These are phyloP conservation scores for Caenorhabditis sp. DNA, from an alignment of 2,888 invertebrate genomes.

Conservation along the genomic window DNA sequence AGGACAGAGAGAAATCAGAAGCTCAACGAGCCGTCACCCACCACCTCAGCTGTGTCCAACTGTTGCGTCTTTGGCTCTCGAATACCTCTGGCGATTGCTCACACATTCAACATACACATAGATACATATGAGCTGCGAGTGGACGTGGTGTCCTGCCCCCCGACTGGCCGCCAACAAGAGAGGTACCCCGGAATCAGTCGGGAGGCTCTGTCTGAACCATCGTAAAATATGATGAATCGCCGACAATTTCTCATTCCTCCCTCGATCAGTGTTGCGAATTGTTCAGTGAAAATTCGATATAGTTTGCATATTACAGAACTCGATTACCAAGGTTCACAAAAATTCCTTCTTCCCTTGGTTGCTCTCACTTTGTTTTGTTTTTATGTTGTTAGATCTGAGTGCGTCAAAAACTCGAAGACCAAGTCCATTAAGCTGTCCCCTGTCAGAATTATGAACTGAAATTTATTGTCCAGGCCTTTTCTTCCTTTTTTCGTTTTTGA, in stretches of 20 bases:
- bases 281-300: not conserved
- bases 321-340: not conserved
- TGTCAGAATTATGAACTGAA: not conserved
- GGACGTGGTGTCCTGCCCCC: constrained; percentile 34
- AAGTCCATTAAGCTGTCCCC: not conserved
- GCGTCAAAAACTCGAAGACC: not conserved
- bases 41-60: constrained; percentile 51
- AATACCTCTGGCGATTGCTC: constrained; percentile 24
- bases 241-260: not conserved
- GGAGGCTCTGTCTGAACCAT: not conserved
- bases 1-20: constrained; percentile 45
- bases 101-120: constrained; percentile 56
- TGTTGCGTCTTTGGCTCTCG: constrained; percentile 41
- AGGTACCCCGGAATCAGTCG: not conserved
- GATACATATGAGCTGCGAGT: constrained; percentile 36
- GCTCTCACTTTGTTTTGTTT: not conserved
- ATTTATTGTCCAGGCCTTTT: not conserved
- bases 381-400: not conserved
- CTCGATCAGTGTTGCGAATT: not conserved
- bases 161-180: not conserved
- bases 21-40: constrained; percentile 54
- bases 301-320: not conserved
- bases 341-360: not conserved
- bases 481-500: no score
- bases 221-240: constrained; percentile 54